Evolutionary conservation across 2,888 invertebrate genomes (phyloP).

Genomic region (Hypolimnas misippus): DNA sequence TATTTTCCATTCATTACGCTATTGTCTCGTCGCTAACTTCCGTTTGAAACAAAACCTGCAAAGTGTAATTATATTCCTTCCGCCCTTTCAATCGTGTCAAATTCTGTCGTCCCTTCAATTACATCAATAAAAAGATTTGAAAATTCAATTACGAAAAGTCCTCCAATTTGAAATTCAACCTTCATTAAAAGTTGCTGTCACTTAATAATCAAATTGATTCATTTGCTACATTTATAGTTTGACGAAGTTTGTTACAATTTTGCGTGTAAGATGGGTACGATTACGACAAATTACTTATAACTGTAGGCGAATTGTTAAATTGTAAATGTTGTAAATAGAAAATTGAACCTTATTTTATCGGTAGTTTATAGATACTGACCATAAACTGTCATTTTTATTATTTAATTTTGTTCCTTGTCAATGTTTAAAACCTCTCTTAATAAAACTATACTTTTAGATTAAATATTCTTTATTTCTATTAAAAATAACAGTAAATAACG

Average conservation of each 20-base stretch:
- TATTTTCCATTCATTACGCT: no score
- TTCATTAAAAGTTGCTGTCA: constrained; percentile 6
- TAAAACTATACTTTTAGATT: no score
- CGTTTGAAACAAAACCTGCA: background rate
- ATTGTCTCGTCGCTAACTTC: background rate
- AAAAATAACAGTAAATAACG: no score
- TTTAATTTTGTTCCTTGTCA: no score
- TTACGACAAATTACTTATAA: background rate
- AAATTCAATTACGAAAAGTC: constrained; percentile 8
- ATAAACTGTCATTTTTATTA: no score
- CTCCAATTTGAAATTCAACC: constrained; percentile 1
- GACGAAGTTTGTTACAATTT: constrained; percentile 7
- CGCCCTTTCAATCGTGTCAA: background rate
- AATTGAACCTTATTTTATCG: no score
- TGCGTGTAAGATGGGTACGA: background rate
- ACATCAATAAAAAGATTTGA: constrained; percentile 8
- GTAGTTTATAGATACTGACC: no score
- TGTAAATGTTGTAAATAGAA: no score
- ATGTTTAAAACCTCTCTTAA: no score
- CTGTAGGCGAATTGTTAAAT: background rate
- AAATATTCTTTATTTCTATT: no score
- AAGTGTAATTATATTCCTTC: background rate
- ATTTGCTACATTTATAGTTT: constrained; percentile 15
- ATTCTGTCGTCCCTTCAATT: constrained; percentile 3
- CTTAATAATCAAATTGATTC: constrained; percentile 12